phyloP scores from a whole-genome alignment of 1,140 invertebrate genomes.

The Luehdorfia chinensis region DNA sequence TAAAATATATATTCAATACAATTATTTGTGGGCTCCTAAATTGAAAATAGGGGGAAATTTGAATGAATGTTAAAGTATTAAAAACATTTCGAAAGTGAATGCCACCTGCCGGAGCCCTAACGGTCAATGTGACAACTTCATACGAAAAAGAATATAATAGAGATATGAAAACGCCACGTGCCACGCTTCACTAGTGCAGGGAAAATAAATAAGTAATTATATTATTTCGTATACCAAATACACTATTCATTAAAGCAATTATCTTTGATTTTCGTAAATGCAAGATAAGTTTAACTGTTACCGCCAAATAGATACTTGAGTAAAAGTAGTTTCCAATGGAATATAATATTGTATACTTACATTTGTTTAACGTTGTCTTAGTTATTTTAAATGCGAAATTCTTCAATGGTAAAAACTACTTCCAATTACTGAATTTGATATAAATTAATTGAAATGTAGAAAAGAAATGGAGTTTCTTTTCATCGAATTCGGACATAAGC shows the following conservation, averaged over 20 bases:
- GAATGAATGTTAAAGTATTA: background rate
- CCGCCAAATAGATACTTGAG: constrained; percentile 5
- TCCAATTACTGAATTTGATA: too few relatives aligned
- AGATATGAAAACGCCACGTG: constrained; percentile 10
- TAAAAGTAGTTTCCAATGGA: background rate
- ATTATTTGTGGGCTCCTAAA: too few relatives aligned
- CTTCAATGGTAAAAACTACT: background rate
- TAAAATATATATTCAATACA: too few relatives aligned
- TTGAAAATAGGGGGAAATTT: too few relatives aligned
- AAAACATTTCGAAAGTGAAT: background rate
- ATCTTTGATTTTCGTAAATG: too few relatives aligned
- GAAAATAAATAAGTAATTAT: too few relatives aligned
- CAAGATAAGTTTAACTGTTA: constrained; percentile 6
- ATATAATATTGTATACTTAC: constrained; percentile 3
- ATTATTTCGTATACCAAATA: too few relatives aligned
- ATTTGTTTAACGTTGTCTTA: background rate
- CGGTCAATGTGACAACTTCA: constrained; percentile 23
- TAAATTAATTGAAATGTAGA: too few relatives aligned
- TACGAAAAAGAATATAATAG: constrained; percentile 12
- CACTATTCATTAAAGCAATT: too few relatives aligned
- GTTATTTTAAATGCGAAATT: background rate
- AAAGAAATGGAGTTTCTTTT: too few relatives aligned
- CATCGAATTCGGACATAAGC: background rate
- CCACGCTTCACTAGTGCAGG: background rate
- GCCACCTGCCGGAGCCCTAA: constrained; percentile 13